Conservation (phyloP, 2,888 invertebrate genomes). For the Syrista parreyssii region DNA sequence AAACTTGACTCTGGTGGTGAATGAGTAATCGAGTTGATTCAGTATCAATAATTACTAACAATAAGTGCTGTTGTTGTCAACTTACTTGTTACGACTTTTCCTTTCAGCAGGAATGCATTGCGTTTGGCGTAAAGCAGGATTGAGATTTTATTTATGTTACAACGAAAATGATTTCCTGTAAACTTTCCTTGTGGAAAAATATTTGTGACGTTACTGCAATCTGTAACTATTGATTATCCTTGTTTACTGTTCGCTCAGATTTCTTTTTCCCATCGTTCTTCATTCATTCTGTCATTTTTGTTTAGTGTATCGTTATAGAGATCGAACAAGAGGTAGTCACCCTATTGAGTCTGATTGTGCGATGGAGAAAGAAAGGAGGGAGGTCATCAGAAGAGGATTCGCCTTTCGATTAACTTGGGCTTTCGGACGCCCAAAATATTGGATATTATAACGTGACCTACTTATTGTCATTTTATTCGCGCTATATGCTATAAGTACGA, state of each 20-base stretch:
- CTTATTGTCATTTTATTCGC: background rate
- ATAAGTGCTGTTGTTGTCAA: background rate
- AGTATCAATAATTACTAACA: background rate
- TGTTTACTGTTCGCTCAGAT: background rate
- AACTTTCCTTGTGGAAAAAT: background rate
- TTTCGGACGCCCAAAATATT: background rate
- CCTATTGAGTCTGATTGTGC: background rate
- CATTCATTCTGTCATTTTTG: background rate
- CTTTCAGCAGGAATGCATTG: background rate
- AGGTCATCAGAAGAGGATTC: background rate
- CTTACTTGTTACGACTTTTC: background rate
- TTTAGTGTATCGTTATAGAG: background rate
- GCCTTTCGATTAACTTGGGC: background rate
- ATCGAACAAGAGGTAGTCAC: background rate
- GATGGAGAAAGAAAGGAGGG: background rate
- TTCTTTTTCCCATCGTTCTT: background rate
- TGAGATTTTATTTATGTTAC: background rate
- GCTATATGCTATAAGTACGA: too few species aligned
- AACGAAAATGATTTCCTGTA: background rate
- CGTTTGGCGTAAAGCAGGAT: background rate
- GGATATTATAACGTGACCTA: background rate
- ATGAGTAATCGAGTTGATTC: background rate
- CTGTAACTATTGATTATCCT: background rate
- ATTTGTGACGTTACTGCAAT: background rate
- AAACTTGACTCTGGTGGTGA: background rate